Conservation (phyloP, 2,888 invertebrate species). For the Ectropis crepuscularia region DNA sequence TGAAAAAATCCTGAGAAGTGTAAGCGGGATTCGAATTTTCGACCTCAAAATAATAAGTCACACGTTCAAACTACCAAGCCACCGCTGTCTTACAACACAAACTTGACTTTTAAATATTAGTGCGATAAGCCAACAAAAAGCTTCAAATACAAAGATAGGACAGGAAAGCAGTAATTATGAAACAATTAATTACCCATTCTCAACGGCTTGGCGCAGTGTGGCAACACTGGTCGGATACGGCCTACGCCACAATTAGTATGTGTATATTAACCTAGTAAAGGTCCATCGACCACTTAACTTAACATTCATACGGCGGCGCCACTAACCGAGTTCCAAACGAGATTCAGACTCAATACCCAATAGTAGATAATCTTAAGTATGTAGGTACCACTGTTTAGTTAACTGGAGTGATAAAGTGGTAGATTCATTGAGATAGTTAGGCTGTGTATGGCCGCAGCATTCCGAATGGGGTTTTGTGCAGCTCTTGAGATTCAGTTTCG, state of each 20-base stretch:
- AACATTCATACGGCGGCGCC: neutral
- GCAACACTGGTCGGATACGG: conserved; percentile 26
- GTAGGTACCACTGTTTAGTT: neutral
- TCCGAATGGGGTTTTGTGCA: conserved; percentile 11
- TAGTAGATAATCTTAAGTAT: neutral
- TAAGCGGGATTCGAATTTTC: too few relatives aligned
- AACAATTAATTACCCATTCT: conserved; percentile 33
- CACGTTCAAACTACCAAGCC: too few relatives aligned
- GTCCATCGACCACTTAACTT: conserved; percentile 3
- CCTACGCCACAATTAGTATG: conserved; percentile 54
- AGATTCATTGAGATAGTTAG: conserved; percentile 39
- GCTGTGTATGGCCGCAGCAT: conserved; percentile 37
- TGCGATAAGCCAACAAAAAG: too few relatives aligned
- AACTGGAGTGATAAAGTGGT: neutral
- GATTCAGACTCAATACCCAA: neutral
- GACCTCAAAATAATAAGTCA: too few relatives aligned
- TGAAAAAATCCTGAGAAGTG: too few relatives aligned
- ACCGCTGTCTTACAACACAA: too few relatives aligned
- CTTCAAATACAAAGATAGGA: neutral
- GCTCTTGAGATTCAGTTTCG: neutral
- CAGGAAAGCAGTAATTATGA: conserved; percentile 26
- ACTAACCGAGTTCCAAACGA: neutral
- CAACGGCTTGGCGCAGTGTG: conserved; percentile 12
- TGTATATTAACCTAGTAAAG: conserved; percentile 55
- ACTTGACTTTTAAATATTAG: too few relatives aligned